Evolutionary conservation across 2,888 invertebrate species (phyloP), one percentile per base, ranked within the genome.

Genomic region (Asteroscopus sphinx): DNA sequence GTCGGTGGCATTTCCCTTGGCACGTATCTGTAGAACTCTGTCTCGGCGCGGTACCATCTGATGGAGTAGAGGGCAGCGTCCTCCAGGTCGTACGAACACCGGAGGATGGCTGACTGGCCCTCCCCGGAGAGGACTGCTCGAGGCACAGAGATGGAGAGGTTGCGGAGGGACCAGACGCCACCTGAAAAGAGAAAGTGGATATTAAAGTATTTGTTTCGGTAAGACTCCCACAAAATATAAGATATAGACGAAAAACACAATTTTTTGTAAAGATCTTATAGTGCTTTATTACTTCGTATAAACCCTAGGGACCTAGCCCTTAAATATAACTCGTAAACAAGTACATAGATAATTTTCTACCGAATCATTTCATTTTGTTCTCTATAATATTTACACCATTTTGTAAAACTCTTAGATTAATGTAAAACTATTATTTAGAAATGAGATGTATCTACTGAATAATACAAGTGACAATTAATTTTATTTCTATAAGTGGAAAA

Each of bases 1-100:
- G 96, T 96, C 0, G 96, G 96, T 0, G 96, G 96, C 80, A 95
- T 94, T 77, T 96, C 96, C 54, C 96, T 95, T 4, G 97, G 97
- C 61, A 96, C 96, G 81, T 95, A 97, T 78, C 97, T 94, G 90
- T 97, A 97, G 93, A 97, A 97, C 90, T 97, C 97, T 5, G 95
- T 95, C 67, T 96, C 95, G 3, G 96, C 96, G 58, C 96, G 94
- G 88, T 97, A 97, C 97, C 97, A 97, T 39, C 85, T 73, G 67
- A 88, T 88, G 64, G 96, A 96, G 90, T 97, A 97, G 4, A 97
- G 94, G 0, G 95, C 95, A 0, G 96, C 96, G 0, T 95, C 95
- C 68, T 95, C 95, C 76, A 96, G 86, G 83, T 95, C 95, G 77
- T 95, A 95, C 30, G 94, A 90, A 77, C 95, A 95, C n/a, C 92